These are phyloP conservation scores for Menura novaehollandiae DNA, from an alignment of 2,113 vertebrate genomes.

Conservation along the genomic window DNA sequence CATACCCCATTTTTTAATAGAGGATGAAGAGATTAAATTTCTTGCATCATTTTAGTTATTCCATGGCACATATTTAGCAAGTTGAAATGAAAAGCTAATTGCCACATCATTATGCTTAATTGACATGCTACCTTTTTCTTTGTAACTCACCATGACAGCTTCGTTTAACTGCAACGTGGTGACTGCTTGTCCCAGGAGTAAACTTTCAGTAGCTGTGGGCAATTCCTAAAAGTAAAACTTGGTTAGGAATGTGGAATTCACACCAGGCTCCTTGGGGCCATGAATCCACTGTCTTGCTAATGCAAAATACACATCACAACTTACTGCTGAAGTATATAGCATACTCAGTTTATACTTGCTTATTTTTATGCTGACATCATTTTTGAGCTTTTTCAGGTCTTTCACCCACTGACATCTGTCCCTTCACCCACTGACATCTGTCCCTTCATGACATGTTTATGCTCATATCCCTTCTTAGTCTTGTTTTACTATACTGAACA, in stretches of 20 bases:
- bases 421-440: not conserved
- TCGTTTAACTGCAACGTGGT: not conserved
- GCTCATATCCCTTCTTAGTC: not conserved
- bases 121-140: conserved; percentile 50
- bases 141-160: conserved; percentile 20
- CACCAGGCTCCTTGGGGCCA: not conserved
- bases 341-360: not conserved
- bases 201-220: not conserved
- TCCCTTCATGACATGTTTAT: not conserved
- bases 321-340: not conserved
- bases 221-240: not conserved
- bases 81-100: conserved; percentile 47
- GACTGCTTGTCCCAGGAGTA: not conserved
- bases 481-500: not conserved
- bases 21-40: conserved; percentile 58
- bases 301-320: not conserved
- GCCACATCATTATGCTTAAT: conserved; percentile 61
- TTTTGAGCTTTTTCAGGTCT: not conserved
- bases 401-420: not conserved
- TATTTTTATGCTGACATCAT: not conserved
- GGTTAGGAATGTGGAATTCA: not conserved
- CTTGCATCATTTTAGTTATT: conserved; percentile 43
- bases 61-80: conserved; percentile 32
- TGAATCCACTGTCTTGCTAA: not conserved
- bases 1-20: conserved; percentile 22